phyloP scores from a whole-genome alignment of 2,113 vertebrate genomes.

The Grantiella picta region DNA sequence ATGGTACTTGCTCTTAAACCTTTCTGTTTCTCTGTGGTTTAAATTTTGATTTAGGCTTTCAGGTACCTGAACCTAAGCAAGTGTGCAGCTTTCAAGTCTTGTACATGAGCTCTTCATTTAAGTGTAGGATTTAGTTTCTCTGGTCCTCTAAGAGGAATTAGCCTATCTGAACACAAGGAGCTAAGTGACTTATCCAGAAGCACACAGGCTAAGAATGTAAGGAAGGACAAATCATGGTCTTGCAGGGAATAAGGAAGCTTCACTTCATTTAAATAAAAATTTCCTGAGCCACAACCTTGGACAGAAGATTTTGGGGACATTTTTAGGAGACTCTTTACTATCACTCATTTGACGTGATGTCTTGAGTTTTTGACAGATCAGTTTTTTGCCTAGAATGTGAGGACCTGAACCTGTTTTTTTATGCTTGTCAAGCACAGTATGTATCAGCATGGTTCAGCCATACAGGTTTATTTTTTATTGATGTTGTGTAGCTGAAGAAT shows the following conservation, averaged over 20 bases:
- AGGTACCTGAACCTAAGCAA: neutral
- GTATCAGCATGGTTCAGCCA: neutral
- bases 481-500: neutral
- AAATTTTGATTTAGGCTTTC: neutral
- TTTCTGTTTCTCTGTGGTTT: neutral
- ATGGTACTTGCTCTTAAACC: constrained; percentile 77
- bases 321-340: neutral
- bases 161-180: neutral
- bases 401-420: neutral
- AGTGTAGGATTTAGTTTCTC: neutral
- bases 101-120: neutral
- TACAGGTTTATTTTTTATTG: neutral
- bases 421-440: neutral
- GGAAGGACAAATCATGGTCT: neutral
- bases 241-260: neutral
- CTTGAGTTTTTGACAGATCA: neutral
- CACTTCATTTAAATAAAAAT: neutral
- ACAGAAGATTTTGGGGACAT: neutral
- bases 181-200: neutral
- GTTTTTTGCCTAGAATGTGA: neutral
- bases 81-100: neutral
- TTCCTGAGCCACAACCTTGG: neutral
- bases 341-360: fast-evolving
- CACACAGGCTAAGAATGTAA: neutral
- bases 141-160: neutral